A percentile compares a stretch with the other conserved stretches of the same genome.
Conservation (phyloP, 2,113 vertebrate species). For the Ptilonorhynchus violaceus region DNA sequence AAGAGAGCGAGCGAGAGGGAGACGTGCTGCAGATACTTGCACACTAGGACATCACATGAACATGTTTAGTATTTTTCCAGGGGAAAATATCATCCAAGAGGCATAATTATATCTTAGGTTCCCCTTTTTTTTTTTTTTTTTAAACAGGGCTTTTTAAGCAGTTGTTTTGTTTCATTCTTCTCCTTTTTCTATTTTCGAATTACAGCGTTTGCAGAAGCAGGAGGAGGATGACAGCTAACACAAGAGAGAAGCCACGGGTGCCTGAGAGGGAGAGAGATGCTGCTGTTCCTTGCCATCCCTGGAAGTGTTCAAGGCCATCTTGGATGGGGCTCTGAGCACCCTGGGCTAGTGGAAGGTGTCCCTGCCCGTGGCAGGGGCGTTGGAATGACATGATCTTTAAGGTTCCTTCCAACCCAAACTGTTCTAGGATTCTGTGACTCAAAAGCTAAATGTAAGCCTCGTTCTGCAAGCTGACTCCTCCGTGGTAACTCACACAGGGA, state of each 20-base stretch:
- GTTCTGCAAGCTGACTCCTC: background rate
- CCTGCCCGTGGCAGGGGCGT: background rate
- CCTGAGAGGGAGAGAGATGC: background rate
- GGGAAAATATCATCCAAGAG: slow-evolving; percentile 31
- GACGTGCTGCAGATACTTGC: background rate
- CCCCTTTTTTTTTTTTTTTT: background rate
- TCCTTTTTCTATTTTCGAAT: slow-evolving; percentile 55
- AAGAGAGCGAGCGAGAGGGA: background rate
- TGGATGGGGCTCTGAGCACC: background rate
- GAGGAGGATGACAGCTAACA: slow-evolving; percentile 16
- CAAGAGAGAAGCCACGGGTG: background rate
- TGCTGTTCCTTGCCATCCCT: background rate
- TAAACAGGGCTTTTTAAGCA: background rate
- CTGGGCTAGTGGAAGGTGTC: background rate
- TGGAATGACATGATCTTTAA: background rate
- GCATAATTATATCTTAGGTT: slow-evolving; percentile 54
- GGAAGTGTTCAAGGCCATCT: background rate
- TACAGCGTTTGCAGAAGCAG: background rate
- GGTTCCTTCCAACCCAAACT: background rate
- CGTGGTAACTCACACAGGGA: background rate
- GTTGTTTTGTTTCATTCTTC: slow-evolving; percentile 43
- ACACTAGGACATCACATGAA: background rate
- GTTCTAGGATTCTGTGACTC: background rate
- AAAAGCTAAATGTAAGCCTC: background rate
- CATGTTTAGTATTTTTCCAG: slow-evolving; percentile 36